A percentile compares a stretch with the other conserved stretches of the same genome.
These are phyloP conservation scores for Zosterops japonicus DNA, from an alignment of 2,113 vertebrate species.

Conservation along the genomic window DNA sequence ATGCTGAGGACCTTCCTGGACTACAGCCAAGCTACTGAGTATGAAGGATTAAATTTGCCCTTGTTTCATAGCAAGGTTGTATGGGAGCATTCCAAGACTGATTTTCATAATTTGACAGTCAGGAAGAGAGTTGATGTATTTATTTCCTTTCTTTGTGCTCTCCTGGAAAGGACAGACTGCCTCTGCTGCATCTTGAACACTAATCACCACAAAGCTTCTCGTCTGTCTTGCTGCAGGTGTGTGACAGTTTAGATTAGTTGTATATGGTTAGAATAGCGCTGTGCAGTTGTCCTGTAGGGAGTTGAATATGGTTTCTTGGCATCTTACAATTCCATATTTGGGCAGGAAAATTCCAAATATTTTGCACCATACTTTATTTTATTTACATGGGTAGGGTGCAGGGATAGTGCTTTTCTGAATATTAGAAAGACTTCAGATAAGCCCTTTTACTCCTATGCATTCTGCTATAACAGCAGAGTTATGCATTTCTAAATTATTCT, in stretches of 20 bases:
- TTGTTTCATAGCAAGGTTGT: constrained; percentile 49
- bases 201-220: neutral
- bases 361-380: neutral
- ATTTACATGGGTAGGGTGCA: neutral
- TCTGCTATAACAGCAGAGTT: neutral
- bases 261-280: neutral
- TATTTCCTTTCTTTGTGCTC: constrained; percentile 32
- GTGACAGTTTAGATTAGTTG: neutral
- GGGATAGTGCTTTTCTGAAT: neutral
- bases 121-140: constrained; percentile 47
- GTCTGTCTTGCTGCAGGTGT: constrained; percentile 13
- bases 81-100: constrained; percentile 50
- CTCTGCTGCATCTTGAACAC: constrained; percentile 14
- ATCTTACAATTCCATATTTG: neutral
- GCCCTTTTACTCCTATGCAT: neutral
- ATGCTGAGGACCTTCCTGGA: constrained; percentile 57
- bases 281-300: neutral
- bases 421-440: neutral
- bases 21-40: constrained; percentile 46
- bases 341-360: neutral
- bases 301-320: neutral
- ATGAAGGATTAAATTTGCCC: constrained; percentile 62
- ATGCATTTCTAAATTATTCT: no score
- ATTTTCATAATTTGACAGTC: constrained; percentile 66
- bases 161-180: constrained; percentile 24